Evolutionary conservation across 2,113 vertebrate genomes (phyloP).

Genomic region (Petrocephalus zakoni): DNA sequence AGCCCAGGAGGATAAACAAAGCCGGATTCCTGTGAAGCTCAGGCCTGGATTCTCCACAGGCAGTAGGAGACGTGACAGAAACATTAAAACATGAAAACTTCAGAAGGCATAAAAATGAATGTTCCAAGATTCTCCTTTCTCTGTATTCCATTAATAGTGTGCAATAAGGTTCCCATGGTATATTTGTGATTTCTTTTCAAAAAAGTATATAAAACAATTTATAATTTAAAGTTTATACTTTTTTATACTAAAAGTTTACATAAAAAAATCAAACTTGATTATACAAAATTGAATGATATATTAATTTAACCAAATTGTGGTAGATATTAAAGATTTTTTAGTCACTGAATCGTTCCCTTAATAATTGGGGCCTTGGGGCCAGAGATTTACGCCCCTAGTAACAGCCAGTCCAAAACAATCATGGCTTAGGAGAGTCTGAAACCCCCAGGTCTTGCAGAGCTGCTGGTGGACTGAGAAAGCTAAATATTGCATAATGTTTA

Average conservation of each 20-base stretch:
- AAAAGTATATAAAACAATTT: too few relatives aligned
- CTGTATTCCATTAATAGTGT: not conserved
- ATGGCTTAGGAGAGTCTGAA: not conserved
- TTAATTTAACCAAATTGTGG: not conserved
- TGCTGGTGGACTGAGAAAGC: not conserved
- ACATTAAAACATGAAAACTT: not conserved
- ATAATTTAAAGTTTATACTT: too few relatives aligned
- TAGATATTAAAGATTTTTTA: not conserved
- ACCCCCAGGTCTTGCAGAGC: not conserved
- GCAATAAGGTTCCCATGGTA: not conserved
- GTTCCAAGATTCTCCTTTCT: not conserved
- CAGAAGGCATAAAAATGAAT: not conserved
- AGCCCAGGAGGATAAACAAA: not conserved
- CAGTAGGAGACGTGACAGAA: not conserved
- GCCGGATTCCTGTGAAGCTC: not conserved
- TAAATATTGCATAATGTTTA: not conserved
- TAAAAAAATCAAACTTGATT: not conserved
- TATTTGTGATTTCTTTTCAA: not conserved
- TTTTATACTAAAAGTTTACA: too few relatives aligned
- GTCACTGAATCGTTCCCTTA: not conserved
- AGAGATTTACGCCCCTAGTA: not conserved
- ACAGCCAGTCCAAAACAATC: not conserved
- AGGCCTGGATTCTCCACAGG: not conserved
- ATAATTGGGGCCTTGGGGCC: not conserved
- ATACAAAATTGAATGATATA: not conserved